Conservation (phyloP, 2,797 vertebrate genomes). For the Epinephelus awoara region DNA sequence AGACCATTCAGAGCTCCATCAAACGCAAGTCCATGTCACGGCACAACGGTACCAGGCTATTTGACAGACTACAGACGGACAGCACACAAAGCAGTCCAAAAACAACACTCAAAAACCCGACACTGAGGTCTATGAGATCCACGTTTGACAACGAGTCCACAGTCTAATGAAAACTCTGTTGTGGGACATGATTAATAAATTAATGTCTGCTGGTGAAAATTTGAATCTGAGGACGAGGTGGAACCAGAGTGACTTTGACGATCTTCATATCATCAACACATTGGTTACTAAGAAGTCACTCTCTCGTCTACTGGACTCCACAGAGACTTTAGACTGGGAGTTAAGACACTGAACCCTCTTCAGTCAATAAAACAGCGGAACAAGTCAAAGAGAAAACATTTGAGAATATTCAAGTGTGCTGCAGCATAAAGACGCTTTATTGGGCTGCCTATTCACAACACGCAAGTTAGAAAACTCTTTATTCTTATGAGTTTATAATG, state of each 20-base stretch:
- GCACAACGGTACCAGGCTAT: constrained; percentile 79
- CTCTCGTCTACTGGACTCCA: not conserved
- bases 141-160: constrained; percentile 88
- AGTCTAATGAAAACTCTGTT: constrained; percentile 76
- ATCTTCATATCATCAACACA: constrained; percentile 28
- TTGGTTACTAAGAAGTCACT: constrained; percentile 42
- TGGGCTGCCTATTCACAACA: not conserved
- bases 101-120: constrained; percentile 61
- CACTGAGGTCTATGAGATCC: constrained; percentile 77
- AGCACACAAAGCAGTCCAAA: constrained; percentile 73
- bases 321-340: constrained; percentile 37
- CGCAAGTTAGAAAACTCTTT: not conserved
- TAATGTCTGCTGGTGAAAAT: constrained; percentile 29
- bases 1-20: constrained; percentile 95
- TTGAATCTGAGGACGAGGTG: not conserved
- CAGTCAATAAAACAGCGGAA: constrained; percentile 21
- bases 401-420: constrained; percentile 1
- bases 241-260: constrained; percentile 9
- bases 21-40: constrained; percentile 87
- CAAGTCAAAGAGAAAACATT: not conserved
- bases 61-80: constrained; percentile 83
- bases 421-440: not conserved
- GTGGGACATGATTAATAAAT: constrained; percentile 2
- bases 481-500: not conserved
- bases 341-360: not conserved